Conservation (phyloP, 2,888 invertebrate genomes). For the Apeira syringaria region DNA sequence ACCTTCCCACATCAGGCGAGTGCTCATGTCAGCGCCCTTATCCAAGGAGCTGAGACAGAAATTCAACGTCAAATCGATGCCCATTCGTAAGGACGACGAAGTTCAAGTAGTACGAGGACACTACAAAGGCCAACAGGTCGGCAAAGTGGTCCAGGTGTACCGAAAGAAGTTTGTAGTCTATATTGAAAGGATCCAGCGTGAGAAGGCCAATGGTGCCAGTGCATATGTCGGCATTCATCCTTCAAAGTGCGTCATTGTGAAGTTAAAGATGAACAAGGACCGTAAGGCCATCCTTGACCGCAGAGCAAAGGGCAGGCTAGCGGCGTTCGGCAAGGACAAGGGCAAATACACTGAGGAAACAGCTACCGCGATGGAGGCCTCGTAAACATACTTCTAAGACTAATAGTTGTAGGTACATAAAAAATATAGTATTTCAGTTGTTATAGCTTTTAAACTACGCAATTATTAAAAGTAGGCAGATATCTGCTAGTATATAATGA, state of each 20-base stretch:
- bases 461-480: no score
- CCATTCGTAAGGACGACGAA: conserved; percentile 99
- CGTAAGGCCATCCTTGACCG: conserved; percentile 98
- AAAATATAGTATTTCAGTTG: no score
- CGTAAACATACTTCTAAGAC: conserved; percentile 82
- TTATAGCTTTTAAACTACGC: no score
- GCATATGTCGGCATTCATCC: conserved; percentile 99
- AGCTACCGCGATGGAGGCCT: conserved; percentile 89
- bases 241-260: conserved; percentile 99
- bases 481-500: no score
- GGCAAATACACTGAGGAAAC: conserved; percentile 97
- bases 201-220: conserved; percentile 99
- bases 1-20: conserved; percentile 97
- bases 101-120: conserved; percentile 99
- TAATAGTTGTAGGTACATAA: no score
- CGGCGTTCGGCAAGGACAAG: conserved; percentile 97
- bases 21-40: conserved; percentile 98
- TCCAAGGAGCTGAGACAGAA: conserved; percentile 99
- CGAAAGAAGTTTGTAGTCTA: conserved; percentile 99
- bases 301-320: conserved; percentile 96
- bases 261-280: conserved; percentile 99
- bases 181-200: conserved; percentile 99
- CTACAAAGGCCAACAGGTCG: conserved; percentile 99
- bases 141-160: conserved; percentile 99
- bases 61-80: conserved; percentile 99